Base-by-base conservation (phyloP, 2,113 vertebrate species). In the Amphiprion percula region DNA sequence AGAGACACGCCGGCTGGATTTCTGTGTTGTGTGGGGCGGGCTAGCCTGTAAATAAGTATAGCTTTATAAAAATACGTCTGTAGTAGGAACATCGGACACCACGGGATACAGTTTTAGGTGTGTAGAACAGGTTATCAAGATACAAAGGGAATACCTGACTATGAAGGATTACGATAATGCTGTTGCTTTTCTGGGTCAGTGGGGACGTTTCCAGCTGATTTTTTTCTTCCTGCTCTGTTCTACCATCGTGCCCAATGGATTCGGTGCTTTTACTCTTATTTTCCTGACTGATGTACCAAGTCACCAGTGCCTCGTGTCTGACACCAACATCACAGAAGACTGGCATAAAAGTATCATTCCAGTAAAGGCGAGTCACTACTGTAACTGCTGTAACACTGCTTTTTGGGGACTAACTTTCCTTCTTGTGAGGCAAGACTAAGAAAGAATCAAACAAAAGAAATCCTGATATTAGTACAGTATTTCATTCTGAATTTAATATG, bases 121-220 rank as follows among this genome's bases (percentile, higher is more conserved):
- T 12, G 28, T 3, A 49, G 4, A 76, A 4, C 17, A 19, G 10
- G 10, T 19, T 33, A 52, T 3, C 17, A 3, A 3, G n/a, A 39
- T 17, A n/a, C 30, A 58, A 23, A n/a, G 52, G 3, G 7, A 23
- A 6, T 15, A 3, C 47, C 11, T 21, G 10, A 55, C 4, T 1
- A 88, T 93, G 92, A 88, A 55, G 14, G 85, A 94, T 86, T 97
- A 96, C 80, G 95, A 95, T 0, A 87, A 87, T 8, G 50, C 30
- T 0, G 86, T 84, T 4, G 88, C 90, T 0, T 96, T 96, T 23
- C 74, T 94, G 67, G 92, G 94, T 11, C 90, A 93, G 0, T 92
- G 94, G 56, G 90, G 95, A 6, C 90, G 76, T 50, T 97, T 95
- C 84, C 95, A 97, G 84, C 83, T 90, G n/a, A 61, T 91, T 2